Evolutionary conservation across 2,113 vertebrate species (phyloP).

Genomic region (Barbus barbus): DNA sequence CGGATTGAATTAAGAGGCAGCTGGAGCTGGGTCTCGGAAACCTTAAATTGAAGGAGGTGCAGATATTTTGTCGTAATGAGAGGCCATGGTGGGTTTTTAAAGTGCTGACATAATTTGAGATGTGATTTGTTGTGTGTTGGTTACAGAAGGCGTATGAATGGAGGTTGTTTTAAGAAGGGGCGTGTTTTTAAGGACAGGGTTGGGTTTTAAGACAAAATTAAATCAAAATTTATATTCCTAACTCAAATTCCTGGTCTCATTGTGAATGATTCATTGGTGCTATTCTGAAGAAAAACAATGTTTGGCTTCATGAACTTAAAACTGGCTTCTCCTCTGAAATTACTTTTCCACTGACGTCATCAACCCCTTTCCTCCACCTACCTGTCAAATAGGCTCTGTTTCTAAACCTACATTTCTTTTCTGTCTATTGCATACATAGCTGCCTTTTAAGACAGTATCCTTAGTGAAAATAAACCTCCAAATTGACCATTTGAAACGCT

Average conservation of each 20-base stretch:
- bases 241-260: neutral
- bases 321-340: neutral
- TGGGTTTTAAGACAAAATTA: neutral
- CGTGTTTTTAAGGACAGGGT: neutral
- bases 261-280: neutral
- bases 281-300: neutral
- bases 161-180: neutral
- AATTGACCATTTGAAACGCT: too few relatives aligned
- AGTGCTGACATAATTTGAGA: neutral
- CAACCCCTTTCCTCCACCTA: neutral
- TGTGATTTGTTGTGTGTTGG: neutral
- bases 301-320: neutral
- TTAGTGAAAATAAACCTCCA: neutral
- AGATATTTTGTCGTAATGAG: neutral
- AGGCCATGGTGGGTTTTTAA: constrained; percentile 3
- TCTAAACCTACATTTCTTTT: neutral
- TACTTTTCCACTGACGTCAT: neutral
- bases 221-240: neutral
- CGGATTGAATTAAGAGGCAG: neutral
- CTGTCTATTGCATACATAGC: neutral
- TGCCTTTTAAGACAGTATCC: neutral
- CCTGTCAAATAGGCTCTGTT: neutral
- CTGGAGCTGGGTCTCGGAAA: constrained; percentile 20
- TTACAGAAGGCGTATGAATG: constrained; percentile 3
- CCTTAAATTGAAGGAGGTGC: constrained; percentile 2